Conservation (phyloP, 2,888 invertebrate species). For the Volucella inflata region DNA sequence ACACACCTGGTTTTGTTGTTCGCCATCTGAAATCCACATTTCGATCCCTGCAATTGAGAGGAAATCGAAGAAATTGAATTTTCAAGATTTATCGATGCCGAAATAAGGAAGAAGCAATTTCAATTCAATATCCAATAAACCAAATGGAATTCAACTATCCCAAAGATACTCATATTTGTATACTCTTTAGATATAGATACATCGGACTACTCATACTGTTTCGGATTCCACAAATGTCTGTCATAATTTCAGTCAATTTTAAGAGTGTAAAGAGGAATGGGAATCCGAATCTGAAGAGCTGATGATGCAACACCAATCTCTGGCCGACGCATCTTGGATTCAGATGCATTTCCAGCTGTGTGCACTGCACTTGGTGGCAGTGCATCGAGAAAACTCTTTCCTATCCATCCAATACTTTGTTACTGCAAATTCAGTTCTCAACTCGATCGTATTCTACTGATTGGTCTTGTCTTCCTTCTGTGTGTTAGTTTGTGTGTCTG, state of each 20-base stretch:
- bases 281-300: not conserved
- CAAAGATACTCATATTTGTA: not conserved
- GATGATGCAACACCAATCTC: conserved; percentile 20
- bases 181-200: not conserved
- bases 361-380: conserved; percentile 18
- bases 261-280: not conserved
- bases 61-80: conserved; percentile 44
- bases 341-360: conserved; percentile 58
- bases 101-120: conserved; percentile 45
- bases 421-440: conserved; percentile 30
- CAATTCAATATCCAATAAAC: conserved; percentile 54
- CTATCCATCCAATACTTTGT: not conserved
- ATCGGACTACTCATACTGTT: not conserved
- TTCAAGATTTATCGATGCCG: conserved; percentile 27
- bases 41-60: conserved; percentile 16
- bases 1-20: conserved; percentile 43
- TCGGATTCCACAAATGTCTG: conserved; percentile 18
- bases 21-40: not conserved
- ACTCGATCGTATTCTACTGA: conserved; percentile 27
- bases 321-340: conserved; percentile 8
- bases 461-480: not conserved
- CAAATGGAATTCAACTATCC: conserved; percentile 8
- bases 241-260: conserved; percentile 17
- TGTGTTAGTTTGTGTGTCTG: not conserved
- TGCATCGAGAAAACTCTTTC: not conserved